phyloP scores from a whole-genome alignment of 2,888 invertebrate species.

The Lithodes maja region DNA sequence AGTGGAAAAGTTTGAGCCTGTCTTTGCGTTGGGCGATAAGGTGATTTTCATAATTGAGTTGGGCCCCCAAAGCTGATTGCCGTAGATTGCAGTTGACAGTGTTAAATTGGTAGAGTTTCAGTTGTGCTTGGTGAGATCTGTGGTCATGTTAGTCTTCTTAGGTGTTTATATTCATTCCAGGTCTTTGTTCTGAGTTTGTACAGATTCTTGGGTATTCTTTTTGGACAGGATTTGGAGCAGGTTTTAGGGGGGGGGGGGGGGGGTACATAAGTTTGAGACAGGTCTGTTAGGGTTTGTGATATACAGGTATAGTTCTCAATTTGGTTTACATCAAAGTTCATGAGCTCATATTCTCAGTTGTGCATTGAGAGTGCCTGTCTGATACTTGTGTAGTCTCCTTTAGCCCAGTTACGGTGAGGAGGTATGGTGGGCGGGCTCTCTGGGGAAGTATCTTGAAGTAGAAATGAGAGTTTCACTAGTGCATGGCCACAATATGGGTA shows the following conservation, averaged over 20 bases:
- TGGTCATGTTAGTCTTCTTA: neutral
- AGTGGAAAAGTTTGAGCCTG: neutral
- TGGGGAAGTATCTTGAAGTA: neutral
- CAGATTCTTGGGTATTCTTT: neutral
- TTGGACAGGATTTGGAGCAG: neutral
- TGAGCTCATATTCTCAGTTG: neutral
- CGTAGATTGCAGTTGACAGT: neutral
- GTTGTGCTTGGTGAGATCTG: neutral
- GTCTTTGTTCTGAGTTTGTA: neutral
- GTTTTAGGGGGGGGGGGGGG: neutral
- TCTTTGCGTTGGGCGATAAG: neutral
- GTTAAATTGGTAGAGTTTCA: slow-evolving; percentile 1
- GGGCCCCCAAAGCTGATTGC: neutral
- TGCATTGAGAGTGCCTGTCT: neutral
- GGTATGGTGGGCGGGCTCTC: too few relatives aligned
- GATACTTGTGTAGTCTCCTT: neutral
- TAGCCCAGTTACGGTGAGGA: too few relatives aligned
- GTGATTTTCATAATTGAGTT: neutral
- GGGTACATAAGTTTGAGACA: neutral
- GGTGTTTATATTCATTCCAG: neutral
- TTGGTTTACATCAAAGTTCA: neutral
- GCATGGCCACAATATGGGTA: neutral
- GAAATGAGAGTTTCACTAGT: neutral
- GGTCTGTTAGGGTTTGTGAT: neutral
- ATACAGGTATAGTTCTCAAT: neutral